Evolutionary conservation across 2,113 vertebrate genomes (phyloP).

Genomic region (Gasterosteus nipponicus): DNA sequence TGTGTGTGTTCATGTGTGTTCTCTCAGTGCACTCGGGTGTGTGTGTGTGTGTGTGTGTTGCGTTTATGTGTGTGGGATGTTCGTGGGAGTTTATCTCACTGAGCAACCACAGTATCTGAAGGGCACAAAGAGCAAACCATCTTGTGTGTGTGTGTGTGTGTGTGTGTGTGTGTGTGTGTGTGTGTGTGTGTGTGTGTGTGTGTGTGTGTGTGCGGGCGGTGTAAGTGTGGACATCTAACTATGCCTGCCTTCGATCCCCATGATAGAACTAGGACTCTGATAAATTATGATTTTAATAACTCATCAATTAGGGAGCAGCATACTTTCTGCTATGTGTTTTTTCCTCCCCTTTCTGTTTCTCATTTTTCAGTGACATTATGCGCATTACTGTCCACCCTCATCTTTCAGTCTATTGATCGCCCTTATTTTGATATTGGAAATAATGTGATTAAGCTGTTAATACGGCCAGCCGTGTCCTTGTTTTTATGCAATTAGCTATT

Average conservation of each 20-base stretch:
- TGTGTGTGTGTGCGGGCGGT: slow-evolving; percentile 14
- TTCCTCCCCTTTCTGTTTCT: slow-evolving; percentile 35
- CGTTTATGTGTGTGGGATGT: slow-evolving; percentile 11
- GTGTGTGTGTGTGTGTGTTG: not conserved
- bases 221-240: slow-evolving; percentile 8
- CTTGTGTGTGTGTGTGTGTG: slow-evolving; percentile 16
- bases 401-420: slow-evolving; percentile 50
- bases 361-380: slow-evolving; percentile 42
- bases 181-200: slow-evolving; percentile 15
- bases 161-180: slow-evolving; percentile 17
- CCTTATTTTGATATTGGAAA: slow-evolving; percentile 52
- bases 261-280: slow-evolving; percentile 68
- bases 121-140: slow-evolving; percentile 35
- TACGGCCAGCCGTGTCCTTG: slow-evolving; percentile 8
- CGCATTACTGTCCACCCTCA: slow-evolving; percentile 32
- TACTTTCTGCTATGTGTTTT: slow-evolving; percentile 41
- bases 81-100: slow-evolving; percentile 17
- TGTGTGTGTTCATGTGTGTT: slow-evolving; percentile 11
- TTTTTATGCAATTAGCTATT: slow-evolving; percentile 31
- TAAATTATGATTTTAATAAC: slow-evolving; percentile 75
- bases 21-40: slow-evolving; percentile 10
- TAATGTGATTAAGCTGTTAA: slow-evolving; percentile 47
- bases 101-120: slow-evolving; percentile 33
- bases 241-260: slow-evolving; percentile 58
- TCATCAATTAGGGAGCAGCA: slow-evolving; percentile 69